Percentiles rank a stretch among this genome's conserved stretches.
These are phyloP conservation scores for Eurosta solidaginis DNA, from an alignment of 1,140 invertebrate genomes.

Conservation along the genomic window DNA sequence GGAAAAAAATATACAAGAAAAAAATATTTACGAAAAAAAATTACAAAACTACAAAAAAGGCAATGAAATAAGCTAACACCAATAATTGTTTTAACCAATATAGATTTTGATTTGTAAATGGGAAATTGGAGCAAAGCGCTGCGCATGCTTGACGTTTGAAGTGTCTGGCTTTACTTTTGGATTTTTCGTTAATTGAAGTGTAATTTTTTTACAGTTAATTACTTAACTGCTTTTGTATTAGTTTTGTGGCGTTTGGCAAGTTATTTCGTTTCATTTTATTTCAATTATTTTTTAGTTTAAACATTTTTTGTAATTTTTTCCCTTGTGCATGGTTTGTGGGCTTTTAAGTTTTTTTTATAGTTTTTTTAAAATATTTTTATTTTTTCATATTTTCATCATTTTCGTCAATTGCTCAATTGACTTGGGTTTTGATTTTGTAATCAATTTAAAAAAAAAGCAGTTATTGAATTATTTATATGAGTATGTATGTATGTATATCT, in stretches of 20 bases:
- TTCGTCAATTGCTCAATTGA: too few relatives aligned
- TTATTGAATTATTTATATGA: too few relatives aligned
- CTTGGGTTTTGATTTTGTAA: too few relatives aligned
- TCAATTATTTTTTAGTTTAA: background rate
- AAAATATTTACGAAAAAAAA: background rate
- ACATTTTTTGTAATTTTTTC: background rate
- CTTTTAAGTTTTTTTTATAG: too few relatives aligned
- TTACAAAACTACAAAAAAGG: background rate
- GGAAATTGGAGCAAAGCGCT: background rate
- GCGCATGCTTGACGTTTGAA: too few relatives aligned
- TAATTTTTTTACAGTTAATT: background rate
- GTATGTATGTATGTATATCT: too few relatives aligned
- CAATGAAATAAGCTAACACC: background rate
- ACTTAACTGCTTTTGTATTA: background rate
- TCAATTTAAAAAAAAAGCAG: too few relatives aligned
- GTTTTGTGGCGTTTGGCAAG: background rate
- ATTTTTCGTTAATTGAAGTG: constrained; percentile 8
- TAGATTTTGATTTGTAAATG: background rate
- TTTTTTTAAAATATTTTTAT: too few relatives aligned
- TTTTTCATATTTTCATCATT: too few relatives aligned
- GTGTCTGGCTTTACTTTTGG: background rate
- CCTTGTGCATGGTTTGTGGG: too few relatives aligned
- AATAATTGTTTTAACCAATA: background rate
- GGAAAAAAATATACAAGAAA: background rate
- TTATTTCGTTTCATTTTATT: background rate